Percentiles rank a stretch among this genome's conserved stretches.
Evolutionary conservation across 2,797 vertebrate genomes (phyloP).

Genomic region (Acrossocheilus wenchowensis): DNA sequence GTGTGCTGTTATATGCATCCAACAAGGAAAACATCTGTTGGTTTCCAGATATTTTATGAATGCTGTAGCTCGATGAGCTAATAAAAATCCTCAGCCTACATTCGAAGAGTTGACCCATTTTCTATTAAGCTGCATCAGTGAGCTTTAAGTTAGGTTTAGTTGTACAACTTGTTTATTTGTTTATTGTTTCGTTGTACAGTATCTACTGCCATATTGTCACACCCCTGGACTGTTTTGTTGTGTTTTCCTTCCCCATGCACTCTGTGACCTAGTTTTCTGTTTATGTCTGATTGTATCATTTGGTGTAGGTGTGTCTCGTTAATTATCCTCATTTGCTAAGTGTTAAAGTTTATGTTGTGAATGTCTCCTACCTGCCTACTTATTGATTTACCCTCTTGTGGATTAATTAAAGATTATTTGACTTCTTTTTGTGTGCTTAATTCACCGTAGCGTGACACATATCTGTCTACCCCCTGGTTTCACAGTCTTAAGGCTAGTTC

Average conservation of each 20-base stretch:
- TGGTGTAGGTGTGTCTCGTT: no score
- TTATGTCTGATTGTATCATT: no score
- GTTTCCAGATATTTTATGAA: slow-evolving; percentile 28
- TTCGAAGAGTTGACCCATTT: slow-evolving; percentile 11
- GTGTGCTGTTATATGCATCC: not conserved
- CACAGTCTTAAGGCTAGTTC: not conserved
- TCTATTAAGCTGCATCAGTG: not conserved
- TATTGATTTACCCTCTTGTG: no score
- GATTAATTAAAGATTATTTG: no score
- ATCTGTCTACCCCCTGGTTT: not conserved
- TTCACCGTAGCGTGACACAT: no score
- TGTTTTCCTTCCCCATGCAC: no score
- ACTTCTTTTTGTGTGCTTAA: no score
- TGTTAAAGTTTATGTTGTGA: no score
- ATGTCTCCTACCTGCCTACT: no score
- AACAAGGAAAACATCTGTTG: not conserved
- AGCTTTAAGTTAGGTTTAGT: not conserved
- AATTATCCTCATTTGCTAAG: no score
- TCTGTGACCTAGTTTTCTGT: no score
- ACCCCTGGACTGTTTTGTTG: no score
- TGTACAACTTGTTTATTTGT: not conserved
- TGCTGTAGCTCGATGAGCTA: not conserved
- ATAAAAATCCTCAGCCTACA: not conserved
- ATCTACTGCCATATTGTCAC: not conserved
- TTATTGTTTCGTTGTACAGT: not conserved